Evolutionary conservation across 2,797 vertebrate genomes (phyloP).

Genomic region (Pogonophryne albipinna): DNA sequence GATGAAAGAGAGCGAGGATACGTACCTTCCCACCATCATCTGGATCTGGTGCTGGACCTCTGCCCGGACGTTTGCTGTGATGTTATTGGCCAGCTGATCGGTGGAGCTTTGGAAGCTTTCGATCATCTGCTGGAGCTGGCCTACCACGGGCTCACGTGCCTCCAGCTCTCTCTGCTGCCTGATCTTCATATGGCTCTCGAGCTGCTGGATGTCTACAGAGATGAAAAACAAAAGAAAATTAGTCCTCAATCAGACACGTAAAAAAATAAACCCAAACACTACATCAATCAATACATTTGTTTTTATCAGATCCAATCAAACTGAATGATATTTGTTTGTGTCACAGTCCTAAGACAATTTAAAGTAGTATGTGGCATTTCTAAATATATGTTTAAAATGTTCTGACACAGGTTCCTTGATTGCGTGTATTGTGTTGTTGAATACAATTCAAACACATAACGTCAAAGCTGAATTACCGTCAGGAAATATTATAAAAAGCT

Average conservation of each 20-base stretch:
- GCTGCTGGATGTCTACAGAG: slow-evolving; percentile 91
- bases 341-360: not conserved
- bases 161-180: slow-evolving; percentile 93
- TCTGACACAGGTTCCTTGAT: not conserved
- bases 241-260: not conserved
- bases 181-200: slow-evolving; percentile 93
- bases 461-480: too few relatives aligned
- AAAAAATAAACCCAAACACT: not conserved
- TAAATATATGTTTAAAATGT: too few relatives aligned
- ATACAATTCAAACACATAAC: too few relatives aligned
- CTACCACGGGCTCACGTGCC: slow-evolving; percentile 88
- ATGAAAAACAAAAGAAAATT: not conserved
- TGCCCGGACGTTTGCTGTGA: slow-evolving; percentile 88
- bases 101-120: slow-evolving; percentile 90
- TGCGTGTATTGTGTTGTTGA: not conserved
- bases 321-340: not conserved
- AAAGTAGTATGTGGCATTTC: not conserved
- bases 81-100: slow-evolving; percentile 90
- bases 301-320: not conserved
- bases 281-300: not conserved
- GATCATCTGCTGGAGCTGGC: slow-evolving; percentile 92
- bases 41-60: slow-evolving; percentile 97
- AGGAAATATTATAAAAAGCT: not conserved
- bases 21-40: slow-evolving; percentile 94
- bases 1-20: slow-evolving; percentile 26